Evolutionary conservation across 2,797 vertebrate genomes (phyloP).

Genomic region (Spondyliosoma cantharus): DNA sequence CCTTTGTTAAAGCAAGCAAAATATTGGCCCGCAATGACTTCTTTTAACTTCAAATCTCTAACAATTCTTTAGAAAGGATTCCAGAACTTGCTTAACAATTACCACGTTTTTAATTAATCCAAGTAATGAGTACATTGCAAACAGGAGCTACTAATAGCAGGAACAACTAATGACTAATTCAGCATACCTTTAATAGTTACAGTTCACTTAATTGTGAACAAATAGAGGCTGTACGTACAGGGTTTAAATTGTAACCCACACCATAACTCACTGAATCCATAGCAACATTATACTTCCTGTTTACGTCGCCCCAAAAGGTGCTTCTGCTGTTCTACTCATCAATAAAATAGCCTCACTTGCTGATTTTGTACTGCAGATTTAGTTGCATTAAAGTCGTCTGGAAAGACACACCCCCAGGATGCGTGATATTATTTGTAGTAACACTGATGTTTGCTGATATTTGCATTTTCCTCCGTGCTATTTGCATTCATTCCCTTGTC

Average conservation of each 20-base stretch:
- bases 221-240: background rate
- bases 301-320: constrained; percentile 9
- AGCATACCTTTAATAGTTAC: background rate
- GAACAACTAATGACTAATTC: too few relatives aligned
- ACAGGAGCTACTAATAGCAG: too few relatives aligned
- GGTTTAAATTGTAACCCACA: background rate
- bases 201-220: background rate
- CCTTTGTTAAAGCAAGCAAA: background rate
- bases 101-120: too few relatives aligned
- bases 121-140: too few relatives aligned
- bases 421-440: constrained; percentile 43
- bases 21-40: background rate
- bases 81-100: too few relatives aligned
- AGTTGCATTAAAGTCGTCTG: background rate
- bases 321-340: background rate
- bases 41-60: too few relatives aligned
- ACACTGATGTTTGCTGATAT: constrained; percentile 53
- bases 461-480: constrained; percentile 36
- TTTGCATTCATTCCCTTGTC: constrained; percentile 52
- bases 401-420: constrained; percentile 25
- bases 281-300: background rate
- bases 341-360: constrained; percentile 32
- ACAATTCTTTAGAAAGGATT: too few relatives aligned
- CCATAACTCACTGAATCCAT: background rate
- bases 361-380: constrained; percentile 18